Conservation (phyloP, 2,797 vertebrate genomes). For the Sebastes matsubarae region DNA sequence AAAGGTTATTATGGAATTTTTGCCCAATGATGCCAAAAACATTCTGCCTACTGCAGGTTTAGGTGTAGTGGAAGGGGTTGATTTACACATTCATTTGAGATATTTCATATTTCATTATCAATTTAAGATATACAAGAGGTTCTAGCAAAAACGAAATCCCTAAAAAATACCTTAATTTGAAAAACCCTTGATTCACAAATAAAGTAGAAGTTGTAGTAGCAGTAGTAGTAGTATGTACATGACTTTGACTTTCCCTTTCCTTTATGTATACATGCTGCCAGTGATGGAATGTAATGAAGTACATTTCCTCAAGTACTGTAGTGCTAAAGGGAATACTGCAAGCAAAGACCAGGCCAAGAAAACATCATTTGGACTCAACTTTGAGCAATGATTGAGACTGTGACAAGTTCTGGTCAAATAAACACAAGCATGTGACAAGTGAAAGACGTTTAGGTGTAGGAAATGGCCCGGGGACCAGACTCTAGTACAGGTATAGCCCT, state of each 20-base stretch:
- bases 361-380: not conserved
- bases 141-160: not conserved
- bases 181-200: not conserved
- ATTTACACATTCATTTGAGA: not conserved
- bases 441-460: not conserved
- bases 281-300: not conserved
- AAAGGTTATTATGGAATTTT: too few relatives aligned
- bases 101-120: not conserved
- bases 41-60: too few relatives aligned
- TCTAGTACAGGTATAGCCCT: not conserved
- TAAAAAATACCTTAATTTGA: not conserved
- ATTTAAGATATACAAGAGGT: not conserved
- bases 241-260: not conserved
- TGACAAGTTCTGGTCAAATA: not conserved
- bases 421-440: constrained; percentile 6
- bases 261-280: not conserved
- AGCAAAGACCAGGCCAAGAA: not conserved
- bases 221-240: not conserved
- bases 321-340: not conserved
- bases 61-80: not conserved
- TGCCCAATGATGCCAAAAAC: too few relatives aligned
- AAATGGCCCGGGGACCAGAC: constrained; percentile 5
- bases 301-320: not conserved
- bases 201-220: too few relatives aligned
- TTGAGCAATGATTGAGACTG: not conserved